Conservation (phyloP, 1,140 invertebrate genomes). For the Cherax destructor region DNA sequence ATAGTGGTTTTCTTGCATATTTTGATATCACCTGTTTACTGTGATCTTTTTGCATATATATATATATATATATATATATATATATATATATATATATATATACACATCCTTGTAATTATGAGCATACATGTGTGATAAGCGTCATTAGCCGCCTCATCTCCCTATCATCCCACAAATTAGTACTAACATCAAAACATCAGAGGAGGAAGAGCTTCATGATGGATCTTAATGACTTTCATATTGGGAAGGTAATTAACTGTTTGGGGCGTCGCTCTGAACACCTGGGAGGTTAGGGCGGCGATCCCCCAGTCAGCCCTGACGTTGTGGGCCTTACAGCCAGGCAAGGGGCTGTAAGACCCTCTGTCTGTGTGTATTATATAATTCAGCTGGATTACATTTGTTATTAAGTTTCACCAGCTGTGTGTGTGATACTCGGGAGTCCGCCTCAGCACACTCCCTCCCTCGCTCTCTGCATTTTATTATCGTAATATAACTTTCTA, state of each 20-base stretch:
- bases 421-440: too few relatives aligned
- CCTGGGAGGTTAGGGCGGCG: background rate
- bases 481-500: background rate
- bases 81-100: background rate
- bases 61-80: constrained; percentile 3
- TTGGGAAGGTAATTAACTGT: constrained; percentile 26
- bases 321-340: background rate
- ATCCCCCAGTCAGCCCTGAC: background rate
- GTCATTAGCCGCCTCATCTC: too few relatives aligned
- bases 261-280: background rate
- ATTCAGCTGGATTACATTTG: too few relatives aligned
- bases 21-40: too few relatives aligned
- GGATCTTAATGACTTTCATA: constrained; percentile 24
- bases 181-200: constrained; percentile 13
- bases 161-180: constrained; percentile 14
- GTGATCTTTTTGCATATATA: too few relatives aligned
- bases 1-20: too few relatives aligned
- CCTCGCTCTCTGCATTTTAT: background rate
- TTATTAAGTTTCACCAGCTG: too few relatives aligned
- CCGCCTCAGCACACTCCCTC: too few relatives aligned
- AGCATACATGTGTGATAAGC: background rate
- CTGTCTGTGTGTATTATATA: too few relatives aligned
- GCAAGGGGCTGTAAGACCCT: background rate
- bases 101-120: background rate
- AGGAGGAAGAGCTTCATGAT: constrained; percentile 5